Evolutionary conservation across 1,140 invertebrate genomes (phyloP), one percentile per base, ranked within the genome.

Genomic region (Bombus turneri): DNA sequence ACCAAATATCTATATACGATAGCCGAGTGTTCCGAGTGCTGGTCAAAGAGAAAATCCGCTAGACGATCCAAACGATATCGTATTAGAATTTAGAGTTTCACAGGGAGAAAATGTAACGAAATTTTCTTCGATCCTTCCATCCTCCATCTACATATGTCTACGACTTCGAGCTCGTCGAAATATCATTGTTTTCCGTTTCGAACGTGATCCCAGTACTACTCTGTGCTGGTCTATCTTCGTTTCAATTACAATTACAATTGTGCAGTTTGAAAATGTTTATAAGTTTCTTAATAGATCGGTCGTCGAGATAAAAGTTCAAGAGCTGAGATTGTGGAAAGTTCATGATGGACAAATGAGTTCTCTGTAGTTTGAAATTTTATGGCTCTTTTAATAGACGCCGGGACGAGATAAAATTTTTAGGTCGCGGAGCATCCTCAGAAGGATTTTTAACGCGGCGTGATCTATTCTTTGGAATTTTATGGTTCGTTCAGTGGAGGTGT

Each of bases 51-150:
- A 43, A 43, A 57, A 69, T 25, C 64, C 47, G 34, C n/a, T 31
- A 66, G 15, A 39, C 57, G 34, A 22, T 13, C 41, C 15, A 31
- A 68, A 68, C 34, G 37, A 31, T 41, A 12, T 64, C 34, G 72
- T 34, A 28, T 43, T 57, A 47, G 43, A 69, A 64, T 73, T 64
- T 64, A 22, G 64, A n/a, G 37, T 41, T 41, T 62, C 41, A 10
- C 53, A 39, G 47, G 41, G 18, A 39, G 53, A 59, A 34, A 59
- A 39, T 39, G 74, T 66, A 59, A 69, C 73, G 68, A 83, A 83
- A 59, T 84, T 84, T 84, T 41, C 34, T 64, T 68, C 66, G 68
- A 76, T 53, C 43, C 71, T 90, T 87, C 75, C 75, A 82, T 88
- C 81, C 82, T 90, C 86, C 47, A n/a, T 62, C 47, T 53, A 53